Percentiles rank a stretch among this genome's conserved stretches.
These are phyloP conservation scores for Gryon sp. DNA, from an alignment of 1,140 invertebrate species.

Conservation along the genomic window DNA sequence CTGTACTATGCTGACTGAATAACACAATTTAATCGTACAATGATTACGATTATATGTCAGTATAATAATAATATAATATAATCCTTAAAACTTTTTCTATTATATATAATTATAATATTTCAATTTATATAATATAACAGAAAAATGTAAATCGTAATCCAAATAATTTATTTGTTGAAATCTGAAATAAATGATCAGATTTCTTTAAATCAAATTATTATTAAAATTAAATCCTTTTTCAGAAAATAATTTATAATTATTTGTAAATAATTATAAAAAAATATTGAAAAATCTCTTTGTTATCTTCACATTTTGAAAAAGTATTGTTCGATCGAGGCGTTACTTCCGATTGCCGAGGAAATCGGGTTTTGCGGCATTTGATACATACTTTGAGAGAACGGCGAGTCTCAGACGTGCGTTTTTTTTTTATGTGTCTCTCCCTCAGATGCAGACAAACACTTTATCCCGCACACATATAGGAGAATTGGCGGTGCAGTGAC, in stretches of 20 bases:
- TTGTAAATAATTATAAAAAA: too few species aligned
- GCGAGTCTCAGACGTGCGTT: neutral
- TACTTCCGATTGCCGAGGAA: slow-evolving; percentile 29
- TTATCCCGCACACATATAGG: neutral
- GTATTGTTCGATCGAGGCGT: slow-evolving; percentile 11
- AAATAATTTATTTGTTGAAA: too few species aligned
- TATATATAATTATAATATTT: too few species aligned
- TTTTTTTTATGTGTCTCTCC: neutral
- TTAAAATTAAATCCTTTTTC: neutral
- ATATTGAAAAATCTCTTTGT: neutral
- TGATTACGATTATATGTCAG: slow-evolving; percentile 4
- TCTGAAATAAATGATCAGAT: neutral
- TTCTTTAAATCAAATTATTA: too few species aligned
- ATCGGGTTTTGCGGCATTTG: neutral
- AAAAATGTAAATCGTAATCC: too few species aligned
- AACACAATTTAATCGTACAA: slow-evolving; percentile 20
- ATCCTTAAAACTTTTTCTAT: too few species aligned
- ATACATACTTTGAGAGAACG: slow-evolving; percentile 22
- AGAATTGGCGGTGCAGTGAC: slow-evolving; percentile 2
- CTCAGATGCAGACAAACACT: neutral
- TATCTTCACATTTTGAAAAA: neutral
- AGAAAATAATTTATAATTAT: too few species aligned
- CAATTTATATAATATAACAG: too few species aligned
- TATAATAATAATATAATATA: slow-evolving; percentile 1
- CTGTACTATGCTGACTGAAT: slow-evolving; percentile 27